phyloP scores from a whole-genome alignment of 1,140 invertebrate genomes.

The Pogonomyrmex barbatus region DNA sequence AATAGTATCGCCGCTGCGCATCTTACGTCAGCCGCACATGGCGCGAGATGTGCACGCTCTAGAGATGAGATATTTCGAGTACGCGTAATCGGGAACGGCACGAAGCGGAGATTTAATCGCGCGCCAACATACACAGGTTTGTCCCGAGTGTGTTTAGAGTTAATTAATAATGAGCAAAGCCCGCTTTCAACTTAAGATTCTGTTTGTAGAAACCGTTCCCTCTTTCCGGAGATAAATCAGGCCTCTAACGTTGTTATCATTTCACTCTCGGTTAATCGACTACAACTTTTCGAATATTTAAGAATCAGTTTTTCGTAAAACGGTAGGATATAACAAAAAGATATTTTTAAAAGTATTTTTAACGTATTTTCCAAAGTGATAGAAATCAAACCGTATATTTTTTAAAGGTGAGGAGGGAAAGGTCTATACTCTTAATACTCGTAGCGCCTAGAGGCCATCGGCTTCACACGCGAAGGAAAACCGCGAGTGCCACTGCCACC shows the following conservation, averaged over 20 bases:
- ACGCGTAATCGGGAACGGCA: slow-evolving; percentile 29
- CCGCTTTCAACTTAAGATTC: neutral
- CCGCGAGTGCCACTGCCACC: slow-evolving; percentile 19
- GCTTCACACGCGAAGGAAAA: slow-evolving; percentile 55
- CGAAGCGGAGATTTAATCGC: slow-evolving; percentile 21
- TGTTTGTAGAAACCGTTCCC: neutral
- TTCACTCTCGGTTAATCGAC: neutral
- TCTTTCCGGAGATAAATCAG: neutral
- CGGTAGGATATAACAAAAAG: neutral
- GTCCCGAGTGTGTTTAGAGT: neutral
- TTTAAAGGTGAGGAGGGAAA: neutral
- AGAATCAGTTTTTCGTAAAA: neutral
- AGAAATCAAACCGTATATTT: neutral
- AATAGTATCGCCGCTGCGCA: slow-evolving; percentile 54
- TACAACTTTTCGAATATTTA: neutral
- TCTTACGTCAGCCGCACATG: slow-evolving; percentile 52
- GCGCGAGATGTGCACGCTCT: slow-evolving; percentile 30
- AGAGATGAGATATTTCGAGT: slow-evolving; percentile 50
- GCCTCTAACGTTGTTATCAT: neutral
- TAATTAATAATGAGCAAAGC: slow-evolving; percentile 7
- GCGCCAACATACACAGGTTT: neutral
- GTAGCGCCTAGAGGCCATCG: slow-evolving; percentile 54
- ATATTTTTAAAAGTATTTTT: neutral
- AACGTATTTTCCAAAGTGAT: neutral
- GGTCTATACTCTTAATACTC: slow-evolving; percentile 44